These are phyloP conservation scores for Chiloscyllium punctatum DNA, from an alignment of 2,797 vertebrate species.

Conservation along the genomic window DNA sequence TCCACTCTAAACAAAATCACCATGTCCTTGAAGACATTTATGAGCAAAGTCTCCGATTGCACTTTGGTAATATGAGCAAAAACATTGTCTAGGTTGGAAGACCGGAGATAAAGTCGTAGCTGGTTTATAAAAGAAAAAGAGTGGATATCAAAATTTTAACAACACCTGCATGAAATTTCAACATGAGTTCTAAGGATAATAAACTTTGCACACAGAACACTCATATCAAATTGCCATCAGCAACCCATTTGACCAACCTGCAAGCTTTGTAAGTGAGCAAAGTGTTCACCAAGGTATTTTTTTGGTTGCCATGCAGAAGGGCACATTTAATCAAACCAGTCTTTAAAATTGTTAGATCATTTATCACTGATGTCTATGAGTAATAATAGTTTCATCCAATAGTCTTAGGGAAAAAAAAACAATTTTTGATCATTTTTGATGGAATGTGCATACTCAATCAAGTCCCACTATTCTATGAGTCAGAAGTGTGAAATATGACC, in stretches of 20 bases:
- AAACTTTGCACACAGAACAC: neutral
- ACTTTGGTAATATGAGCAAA: conserved; percentile 88
- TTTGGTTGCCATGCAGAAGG: neutral
- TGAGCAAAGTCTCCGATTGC: conserved; percentile 79
- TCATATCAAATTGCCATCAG: no score
- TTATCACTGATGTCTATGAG: neutral
- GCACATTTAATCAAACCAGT: neutral
- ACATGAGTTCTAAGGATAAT: neutral
- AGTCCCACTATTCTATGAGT: no score
- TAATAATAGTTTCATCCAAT: neutral
- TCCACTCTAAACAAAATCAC: conserved; percentile 87
- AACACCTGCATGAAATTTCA: neutral
- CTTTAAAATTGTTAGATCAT: neutral
- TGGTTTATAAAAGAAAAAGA: conserved; percentile 48
- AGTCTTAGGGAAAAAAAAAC: no score
- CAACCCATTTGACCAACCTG: neutral
- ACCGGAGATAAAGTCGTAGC: conserved; percentile 84
- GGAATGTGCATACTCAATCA: no score
- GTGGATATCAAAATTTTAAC: neutral
- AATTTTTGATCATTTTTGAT: neutral
- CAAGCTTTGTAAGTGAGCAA: neutral
- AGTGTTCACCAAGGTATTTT: neutral
- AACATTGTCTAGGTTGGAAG: conserved; percentile 89
- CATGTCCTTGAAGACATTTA: conserved; percentile 92
- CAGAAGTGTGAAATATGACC: no score